Percentiles rank a stretch among this genome's conserved stretches.
phyloP scores from a whole-genome alignment of 2,113 vertebrate species.

The Donacobius atricapilla region DNA sequence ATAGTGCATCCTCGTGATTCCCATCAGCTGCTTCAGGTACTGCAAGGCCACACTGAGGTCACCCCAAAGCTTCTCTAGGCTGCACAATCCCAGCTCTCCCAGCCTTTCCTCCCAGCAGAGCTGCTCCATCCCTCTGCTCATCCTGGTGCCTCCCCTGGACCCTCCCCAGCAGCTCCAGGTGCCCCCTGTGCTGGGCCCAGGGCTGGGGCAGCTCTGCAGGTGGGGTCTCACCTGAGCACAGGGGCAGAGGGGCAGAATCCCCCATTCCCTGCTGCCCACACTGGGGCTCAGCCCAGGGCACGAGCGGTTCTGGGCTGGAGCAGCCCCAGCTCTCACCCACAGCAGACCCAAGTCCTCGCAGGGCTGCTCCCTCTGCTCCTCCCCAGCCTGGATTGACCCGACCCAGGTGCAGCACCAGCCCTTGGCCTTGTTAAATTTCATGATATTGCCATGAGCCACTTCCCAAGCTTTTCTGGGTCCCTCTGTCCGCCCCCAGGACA shows the following conservation, averaged over 20 bases:
- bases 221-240: neutral
- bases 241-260: neutral
- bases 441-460: neutral
- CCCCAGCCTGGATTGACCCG: neutral
- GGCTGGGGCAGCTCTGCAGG: neutral
- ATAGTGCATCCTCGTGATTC: fast-evolving
- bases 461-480: neutral
- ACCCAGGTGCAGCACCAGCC: too few species aligned
- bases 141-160: neutral
- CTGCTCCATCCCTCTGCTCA: neutral
- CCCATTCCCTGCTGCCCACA: neutral
- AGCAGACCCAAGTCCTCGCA: neutral
- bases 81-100: fast-evolving
- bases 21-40: fast-evolving
- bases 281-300: neutral
- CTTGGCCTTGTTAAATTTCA: neutral
- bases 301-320: neutral
- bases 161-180: neutral
- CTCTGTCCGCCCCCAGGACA: neutral
- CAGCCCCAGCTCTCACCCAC: neutral
- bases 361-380: neutral
- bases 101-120: neutral
- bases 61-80: too few species aligned
- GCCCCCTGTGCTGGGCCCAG: too few species aligned
- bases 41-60: neutral